Evolutionary conservation across 2,113 vertebrate genomes (phyloP).

Genomic region (Clupea harengus): DNA sequence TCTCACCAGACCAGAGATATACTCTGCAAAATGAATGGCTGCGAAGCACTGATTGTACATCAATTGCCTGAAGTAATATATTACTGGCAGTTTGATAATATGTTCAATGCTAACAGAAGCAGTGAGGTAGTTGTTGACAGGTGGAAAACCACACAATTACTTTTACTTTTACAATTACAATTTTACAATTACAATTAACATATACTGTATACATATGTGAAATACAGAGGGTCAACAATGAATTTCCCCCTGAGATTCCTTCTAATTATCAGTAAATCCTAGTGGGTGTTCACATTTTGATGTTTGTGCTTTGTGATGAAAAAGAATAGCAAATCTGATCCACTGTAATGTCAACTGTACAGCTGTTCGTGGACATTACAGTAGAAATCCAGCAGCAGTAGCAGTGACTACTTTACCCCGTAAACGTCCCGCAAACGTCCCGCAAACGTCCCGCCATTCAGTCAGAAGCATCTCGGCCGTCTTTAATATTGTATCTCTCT

Average conservation of each 20-base stretch:
- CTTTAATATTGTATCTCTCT: background rate
- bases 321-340: background rate
- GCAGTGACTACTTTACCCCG: background rate
- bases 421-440: background rate
- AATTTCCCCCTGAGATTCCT: no score
- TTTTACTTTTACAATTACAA: background rate
- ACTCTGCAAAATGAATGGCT: background rate
- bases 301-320: background rate
- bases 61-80: background rate
- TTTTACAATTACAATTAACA: background rate
- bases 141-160: background rate
- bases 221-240: background rate
- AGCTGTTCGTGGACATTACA: background rate
- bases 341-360: background rate
- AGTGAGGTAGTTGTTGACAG: background rate
- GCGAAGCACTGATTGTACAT: background rate
- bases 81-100: background rate
- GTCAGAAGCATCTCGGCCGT: background rate
- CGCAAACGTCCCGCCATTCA: background rate
- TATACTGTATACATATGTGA: background rate
- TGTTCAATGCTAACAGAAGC: background rate
- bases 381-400: background rate
- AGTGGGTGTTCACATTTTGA: conserved; percentile 3
- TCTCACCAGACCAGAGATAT: background rate
- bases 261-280: background rate